phyloP scores from a whole-genome alignment of 2,797 vertebrate species.

The Crypturellus tataupa region DNA sequence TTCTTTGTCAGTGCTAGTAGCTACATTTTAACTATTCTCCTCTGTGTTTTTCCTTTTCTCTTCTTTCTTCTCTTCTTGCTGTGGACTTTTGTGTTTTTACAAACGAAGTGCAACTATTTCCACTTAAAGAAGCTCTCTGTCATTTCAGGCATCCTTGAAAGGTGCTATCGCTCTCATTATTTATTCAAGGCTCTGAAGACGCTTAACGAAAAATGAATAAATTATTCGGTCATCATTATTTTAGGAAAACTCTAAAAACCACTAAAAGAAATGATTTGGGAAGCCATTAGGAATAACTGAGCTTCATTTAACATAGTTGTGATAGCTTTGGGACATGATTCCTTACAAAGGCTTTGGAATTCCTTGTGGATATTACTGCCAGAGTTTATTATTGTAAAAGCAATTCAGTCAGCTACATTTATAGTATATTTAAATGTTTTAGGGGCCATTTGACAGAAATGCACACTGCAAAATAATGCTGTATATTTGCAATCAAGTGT shows the following conservation, averaged over 20 bases:
- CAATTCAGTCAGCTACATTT: slow-evolving; percentile 18
- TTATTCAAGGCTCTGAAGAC: slow-evolving; percentile 51
- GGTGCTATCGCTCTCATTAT: slow-evolving; percentile 1
- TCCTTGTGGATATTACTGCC: slow-evolving; percentile 63
- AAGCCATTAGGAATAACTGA: slow-evolving; percentile 24
- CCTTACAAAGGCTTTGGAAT: slow-evolving; percentile 47
- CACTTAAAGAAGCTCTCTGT: background rate
- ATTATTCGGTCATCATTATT: slow-evolving; percentile 41
- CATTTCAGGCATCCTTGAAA: slow-evolving; percentile 2
- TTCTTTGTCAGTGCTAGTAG: background rate
- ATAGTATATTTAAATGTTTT: slow-evolving; percentile 40
- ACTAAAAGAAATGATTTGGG: slow-evolving; percentile 13
- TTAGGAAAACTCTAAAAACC: slow-evolving; percentile 41
- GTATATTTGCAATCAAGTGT: background rate
- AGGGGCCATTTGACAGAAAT: slow-evolving; percentile 40
- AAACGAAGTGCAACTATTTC: background rate
- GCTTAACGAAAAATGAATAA: slow-evolving; percentile 27
- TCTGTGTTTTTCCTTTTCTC: background rate
- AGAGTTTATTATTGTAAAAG: slow-evolving; percentile 66
- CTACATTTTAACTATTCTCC: background rate
- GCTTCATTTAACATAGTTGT: slow-evolving; percentile 46
- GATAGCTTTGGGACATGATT: slow-evolving; percentile 46
- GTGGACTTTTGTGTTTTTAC: background rate
- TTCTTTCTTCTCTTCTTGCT: background rate
- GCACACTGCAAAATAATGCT: background rate